Conservation (phyloP, 1,140 invertebrate species). For the Drosophila lowei region DNA sequence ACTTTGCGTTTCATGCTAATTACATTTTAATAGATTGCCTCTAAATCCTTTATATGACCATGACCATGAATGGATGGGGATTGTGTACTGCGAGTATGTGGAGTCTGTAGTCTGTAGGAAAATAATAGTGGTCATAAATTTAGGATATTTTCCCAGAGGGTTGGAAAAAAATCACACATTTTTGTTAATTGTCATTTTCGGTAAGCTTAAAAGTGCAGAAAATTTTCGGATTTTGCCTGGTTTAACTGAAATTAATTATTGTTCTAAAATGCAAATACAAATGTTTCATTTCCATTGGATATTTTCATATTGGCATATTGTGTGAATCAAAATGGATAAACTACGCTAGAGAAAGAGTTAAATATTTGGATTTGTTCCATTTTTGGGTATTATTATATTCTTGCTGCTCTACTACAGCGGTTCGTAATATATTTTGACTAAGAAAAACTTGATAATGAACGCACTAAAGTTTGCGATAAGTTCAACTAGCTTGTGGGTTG, state of each 20-base stretch:
- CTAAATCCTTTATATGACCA: conserved; percentile 24
- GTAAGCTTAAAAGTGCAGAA: conserved; percentile 21
- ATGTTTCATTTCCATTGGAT: conserved; percentile 17
- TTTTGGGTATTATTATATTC: conserved; percentile 47
- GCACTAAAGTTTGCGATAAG: conserved; percentile 66
- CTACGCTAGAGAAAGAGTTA: conserved; percentile 57
- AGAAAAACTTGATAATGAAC: conserved; percentile 72
- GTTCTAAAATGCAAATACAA: conserved; percentile 32
- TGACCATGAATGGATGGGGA: conserved; percentile 3
- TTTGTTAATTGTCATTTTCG: conserved; percentile 29
- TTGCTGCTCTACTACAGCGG: conserved; percentile 62
- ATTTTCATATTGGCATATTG: conserved; percentile 23
- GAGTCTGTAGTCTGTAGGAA: not conserved
- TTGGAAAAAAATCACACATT: conserved; percentile 66
- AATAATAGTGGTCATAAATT: not conserved
- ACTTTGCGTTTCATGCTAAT: conserved; percentile 67
- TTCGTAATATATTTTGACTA: conserved; percentile 64
- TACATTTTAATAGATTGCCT: conserved; percentile 48
- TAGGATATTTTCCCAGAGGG: conserved; percentile 2
- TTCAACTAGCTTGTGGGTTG: conserved; percentile 60
- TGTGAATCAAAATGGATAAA: conserved; percentile 55
- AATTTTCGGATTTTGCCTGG: conserved; percentile 46
- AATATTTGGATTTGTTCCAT: conserved; percentile 56
- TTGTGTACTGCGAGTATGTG: no score
- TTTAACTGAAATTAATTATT: conserved; percentile 58